These are phyloP conservation scores for Zaprionus ornatus DNA, from an alignment of 1,140 invertebrate species.

Conservation along the genomic window DNA sequence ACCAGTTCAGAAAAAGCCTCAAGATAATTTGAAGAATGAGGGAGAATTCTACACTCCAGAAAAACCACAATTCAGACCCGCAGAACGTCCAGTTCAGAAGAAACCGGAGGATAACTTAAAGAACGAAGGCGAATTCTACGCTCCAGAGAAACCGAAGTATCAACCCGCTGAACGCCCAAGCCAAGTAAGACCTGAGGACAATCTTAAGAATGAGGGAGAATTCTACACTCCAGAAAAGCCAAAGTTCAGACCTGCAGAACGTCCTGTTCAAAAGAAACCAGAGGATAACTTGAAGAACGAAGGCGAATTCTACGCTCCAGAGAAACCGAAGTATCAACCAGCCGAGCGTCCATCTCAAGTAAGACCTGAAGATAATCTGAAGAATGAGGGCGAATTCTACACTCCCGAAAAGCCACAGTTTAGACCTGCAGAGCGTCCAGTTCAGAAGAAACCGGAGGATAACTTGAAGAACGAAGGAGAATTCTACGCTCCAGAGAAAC, in stretches of 20 bases:
- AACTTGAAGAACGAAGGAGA: conserved; percentile 87
- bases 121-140: conserved; percentile 86
- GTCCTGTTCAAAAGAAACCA: conserved; percentile 82
- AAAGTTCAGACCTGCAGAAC: conserved; percentile 84
- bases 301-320: conserved; percentile 84
- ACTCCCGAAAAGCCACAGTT: conserved; percentile 84
- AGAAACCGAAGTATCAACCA: conserved; percentile 68
- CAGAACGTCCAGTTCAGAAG: conserved; percentile 84
- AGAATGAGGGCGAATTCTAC: conserved; percentile 86
- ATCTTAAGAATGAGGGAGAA: conserved; percentile 86
- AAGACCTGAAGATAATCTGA: conserved; percentile 85
- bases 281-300: conserved; percentile 87
- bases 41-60: conserved; percentile 86
- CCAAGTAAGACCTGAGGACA: conserved; percentile 85
- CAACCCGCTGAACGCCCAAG: conserved; percentile 85
- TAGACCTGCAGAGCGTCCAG: conserved; percentile 84
- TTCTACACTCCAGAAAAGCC: conserved; percentile 41
- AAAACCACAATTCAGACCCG: conserved; percentile 83
- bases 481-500: conserved; percentile 85
- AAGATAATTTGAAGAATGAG: conserved; percentile 86
- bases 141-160: conserved; percentile 84
- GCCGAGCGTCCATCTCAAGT: conserved; percentile 83
- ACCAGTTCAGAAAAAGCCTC: conserved; percentile 82
- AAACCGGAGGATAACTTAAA: conserved; percentile 85
- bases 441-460: conserved; percentile 84